Percentiles rank a stretch among this genome's conserved stretches.
Evolutionary conservation across 1,140 invertebrate genomes (phyloP).

Genomic region (Drosophila nigrodunni): DNA sequence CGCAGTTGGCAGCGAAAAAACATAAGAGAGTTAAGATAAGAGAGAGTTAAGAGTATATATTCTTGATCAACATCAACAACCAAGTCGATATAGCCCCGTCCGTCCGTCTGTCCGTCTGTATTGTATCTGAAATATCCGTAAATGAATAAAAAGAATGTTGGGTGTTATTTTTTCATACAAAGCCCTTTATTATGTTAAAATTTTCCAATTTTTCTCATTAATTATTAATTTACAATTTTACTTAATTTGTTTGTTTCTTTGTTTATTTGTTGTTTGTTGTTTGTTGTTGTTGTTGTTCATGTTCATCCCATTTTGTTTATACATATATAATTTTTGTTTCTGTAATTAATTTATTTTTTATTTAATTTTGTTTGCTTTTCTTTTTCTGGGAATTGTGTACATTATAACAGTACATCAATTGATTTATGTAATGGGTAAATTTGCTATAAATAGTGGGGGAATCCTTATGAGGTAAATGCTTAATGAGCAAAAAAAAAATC

Average conservation of each 20-base stretch:
- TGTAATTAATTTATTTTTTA: constrained; percentile 14
- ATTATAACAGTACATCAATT: constrained; percentile 79
- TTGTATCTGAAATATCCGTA: too few species aligned
- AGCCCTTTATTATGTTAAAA: constrained; percentile 82
- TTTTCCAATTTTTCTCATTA: constrained; percentile 65
- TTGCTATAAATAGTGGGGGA: constrained; percentile 80
- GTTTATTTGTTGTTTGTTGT: constrained; percentile 37
- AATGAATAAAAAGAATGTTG: neutral
- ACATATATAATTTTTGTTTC: constrained; percentile 5
- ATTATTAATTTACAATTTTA: constrained; percentile 78
- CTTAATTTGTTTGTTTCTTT: constrained; percentile 45
- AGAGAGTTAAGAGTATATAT: too few species aligned
- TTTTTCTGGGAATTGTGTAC: constrained; percentile 51
- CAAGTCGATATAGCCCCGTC: too few species aligned
- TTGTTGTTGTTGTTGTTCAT: constrained; percentile 29
- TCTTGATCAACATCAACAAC: too few species aligned
- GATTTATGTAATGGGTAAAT: constrained; percentile 77
- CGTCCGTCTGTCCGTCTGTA: too few species aligned
- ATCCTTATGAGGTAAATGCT: constrained; percentile 78
- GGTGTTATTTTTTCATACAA: constrained; percentile 67
- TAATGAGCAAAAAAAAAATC: constrained; percentile 81
- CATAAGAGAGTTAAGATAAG: too few species aligned
- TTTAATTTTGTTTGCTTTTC: constrained; percentile 21
- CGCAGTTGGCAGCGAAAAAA: too few species aligned
- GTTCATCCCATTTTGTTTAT: constrained; percentile 26